These are phyloP conservation scores for Columbina picui DNA, from an alignment of 2,113 vertebrate species.

Conservation along the genomic window DNA sequence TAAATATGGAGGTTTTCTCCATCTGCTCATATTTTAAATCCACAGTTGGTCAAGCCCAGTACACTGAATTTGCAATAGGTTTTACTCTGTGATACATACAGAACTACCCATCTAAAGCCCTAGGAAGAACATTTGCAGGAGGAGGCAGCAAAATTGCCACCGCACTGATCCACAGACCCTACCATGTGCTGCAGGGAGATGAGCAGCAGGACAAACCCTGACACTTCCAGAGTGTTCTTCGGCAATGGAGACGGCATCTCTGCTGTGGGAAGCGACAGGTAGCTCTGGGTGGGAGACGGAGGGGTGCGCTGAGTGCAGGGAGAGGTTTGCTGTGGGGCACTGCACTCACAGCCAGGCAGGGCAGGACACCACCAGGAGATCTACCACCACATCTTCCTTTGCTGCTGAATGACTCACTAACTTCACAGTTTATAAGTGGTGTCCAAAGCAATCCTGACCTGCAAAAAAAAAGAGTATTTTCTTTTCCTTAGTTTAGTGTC, in stretches of 20 bases:
- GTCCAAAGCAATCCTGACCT: not conserved
- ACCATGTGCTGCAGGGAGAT: rapidly evolving
- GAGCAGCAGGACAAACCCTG: not conserved
- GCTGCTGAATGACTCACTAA: not conserved
- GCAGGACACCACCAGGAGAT: not conserved
- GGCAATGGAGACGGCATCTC: not conserved
- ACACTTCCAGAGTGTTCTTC: not conserved
- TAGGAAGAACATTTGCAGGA: not conserved
- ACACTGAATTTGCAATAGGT: not conserved
- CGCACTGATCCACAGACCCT: not conserved
- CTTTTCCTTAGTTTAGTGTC: not conserved
- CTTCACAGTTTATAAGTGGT: not conserved
- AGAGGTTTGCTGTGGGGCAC: not conserved
- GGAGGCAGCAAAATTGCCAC: not conserved
- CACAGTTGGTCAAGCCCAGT: not conserved
- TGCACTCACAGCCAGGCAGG: not conserved
- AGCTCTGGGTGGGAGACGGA: not conserved
- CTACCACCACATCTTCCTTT: not conserved
- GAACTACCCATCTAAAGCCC: not conserved
- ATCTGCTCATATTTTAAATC: not conserved
- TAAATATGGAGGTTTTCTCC: constrained; percentile 5
- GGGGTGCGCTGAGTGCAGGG: too few species aligned
- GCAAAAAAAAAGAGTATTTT: not conserved
- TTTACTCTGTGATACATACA: not conserved
- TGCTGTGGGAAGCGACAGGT: not conserved